Percentiles rank a stretch among this genome's conserved stretches.
phyloP scores from a whole-genome alignment of 2,888 invertebrate genomes.

The Folsomia manolachei region DNA sequence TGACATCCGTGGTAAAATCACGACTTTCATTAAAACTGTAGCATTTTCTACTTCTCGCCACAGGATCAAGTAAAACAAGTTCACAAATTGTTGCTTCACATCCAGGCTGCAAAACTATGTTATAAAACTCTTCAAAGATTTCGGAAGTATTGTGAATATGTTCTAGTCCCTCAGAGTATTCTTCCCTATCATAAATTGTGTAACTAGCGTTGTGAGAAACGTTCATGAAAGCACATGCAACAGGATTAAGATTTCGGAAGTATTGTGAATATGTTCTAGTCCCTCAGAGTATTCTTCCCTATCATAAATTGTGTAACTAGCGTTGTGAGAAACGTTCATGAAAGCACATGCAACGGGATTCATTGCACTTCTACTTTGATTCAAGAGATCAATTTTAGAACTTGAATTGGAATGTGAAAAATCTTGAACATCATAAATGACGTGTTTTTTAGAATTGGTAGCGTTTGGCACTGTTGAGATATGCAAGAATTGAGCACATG shows the following conservation, averaged over 20 bases:
- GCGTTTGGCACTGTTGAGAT: no score
- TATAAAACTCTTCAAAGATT: slow-evolving; percentile 18
- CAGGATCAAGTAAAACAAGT: slow-evolving; percentile 8
- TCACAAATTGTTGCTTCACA: slow-evolving; percentile 22
- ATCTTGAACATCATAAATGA: no score
- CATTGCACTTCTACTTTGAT: no score
- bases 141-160: slow-evolving; percentile 15
- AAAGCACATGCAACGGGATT: slow-evolving; percentile 12
- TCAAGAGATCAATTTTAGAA: no score
- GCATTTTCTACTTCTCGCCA: slow-evolving; percentile 12
- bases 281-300: slow-evolving; percentile 9
- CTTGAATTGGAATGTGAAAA: no score
- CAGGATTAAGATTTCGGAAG: background rate
- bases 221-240: slow-evolving; percentile 9
- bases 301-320: slow-evolving; percentile 15
- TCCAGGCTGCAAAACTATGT: background rate
- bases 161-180: background rate
- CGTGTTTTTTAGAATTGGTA: no score
- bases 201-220: slow-evolving; percentile 4
- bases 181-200: slow-evolving; percentile 16
- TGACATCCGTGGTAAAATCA: background rate
- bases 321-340: background rate
- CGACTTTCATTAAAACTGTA: background rate
- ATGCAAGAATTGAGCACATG: no score
- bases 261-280: slow-evolving; percentile 13